These are phyloP conservation scores for Frieseomelitta varia DNA, from an alignment of 1,140 invertebrate genomes.

Conservation along the genomic window DNA sequence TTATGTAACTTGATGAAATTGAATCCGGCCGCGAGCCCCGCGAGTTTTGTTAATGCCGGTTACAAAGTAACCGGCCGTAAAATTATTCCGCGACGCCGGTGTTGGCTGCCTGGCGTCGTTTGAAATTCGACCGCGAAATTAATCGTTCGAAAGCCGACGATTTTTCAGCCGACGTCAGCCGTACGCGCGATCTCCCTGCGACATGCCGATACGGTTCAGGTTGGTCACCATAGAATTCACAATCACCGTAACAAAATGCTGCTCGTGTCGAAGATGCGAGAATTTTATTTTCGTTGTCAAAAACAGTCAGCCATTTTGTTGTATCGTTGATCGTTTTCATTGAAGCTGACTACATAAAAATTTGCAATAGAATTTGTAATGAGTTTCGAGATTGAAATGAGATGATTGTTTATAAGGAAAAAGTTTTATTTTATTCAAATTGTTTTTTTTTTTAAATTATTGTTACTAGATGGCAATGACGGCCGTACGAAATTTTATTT, in stretches of 20 bases:
- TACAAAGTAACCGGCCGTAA: conserved; percentile 33
- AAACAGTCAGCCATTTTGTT: neutral
- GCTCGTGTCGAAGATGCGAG: neutral
- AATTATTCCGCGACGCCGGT: conserved; percentile 30
- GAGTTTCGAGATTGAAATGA: neutral
- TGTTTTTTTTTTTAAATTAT: too few relatives aligned
- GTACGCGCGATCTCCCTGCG: neutral
- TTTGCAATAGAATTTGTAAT: neutral
- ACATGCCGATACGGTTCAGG: neutral
- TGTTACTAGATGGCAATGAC: too few relatives aligned
- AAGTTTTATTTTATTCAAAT: too few relatives aligned
- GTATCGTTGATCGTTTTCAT: too few relatives aligned
- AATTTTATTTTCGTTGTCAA: neutral
- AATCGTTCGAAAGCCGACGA: neutral
- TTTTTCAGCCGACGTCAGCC: neutral
- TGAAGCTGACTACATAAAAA: neutral
- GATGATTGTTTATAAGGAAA: too few relatives aligned
- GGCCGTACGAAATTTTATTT: too few relatives aligned
- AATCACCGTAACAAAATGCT: neutral
- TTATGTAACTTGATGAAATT: conserved; percentile 45
- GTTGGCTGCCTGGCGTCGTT: neutral
- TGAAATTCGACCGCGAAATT: conserved; percentile 37
- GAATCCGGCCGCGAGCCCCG: conserved; percentile 18
- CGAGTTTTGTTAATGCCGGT: conserved; percentile 36
- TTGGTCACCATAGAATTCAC: neutral